phyloP scores from a whole-genome alignment of 2,797 vertebrate species.

The Podarcis siculus region DNA sequence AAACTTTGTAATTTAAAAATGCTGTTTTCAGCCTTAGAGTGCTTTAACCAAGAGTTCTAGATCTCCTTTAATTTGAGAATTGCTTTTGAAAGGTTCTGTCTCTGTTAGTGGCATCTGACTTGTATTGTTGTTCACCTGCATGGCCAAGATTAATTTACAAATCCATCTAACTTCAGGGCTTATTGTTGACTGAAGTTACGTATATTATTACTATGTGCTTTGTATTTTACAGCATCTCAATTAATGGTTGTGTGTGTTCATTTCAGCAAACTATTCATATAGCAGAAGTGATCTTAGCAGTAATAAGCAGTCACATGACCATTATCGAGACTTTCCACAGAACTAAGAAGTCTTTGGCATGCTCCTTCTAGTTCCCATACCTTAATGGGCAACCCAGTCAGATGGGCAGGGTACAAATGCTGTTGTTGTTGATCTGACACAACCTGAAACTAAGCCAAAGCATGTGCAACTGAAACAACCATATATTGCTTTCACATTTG shows the following conservation, averaged over 20 bases:
- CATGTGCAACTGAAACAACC: background rate
- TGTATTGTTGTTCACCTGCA: background rate
- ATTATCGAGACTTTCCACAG: background rate
- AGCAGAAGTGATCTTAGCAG: background rate
- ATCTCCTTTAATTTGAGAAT: background rate
- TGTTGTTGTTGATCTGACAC: no score
- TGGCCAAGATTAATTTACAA: background rate
- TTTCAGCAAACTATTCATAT: background rate
- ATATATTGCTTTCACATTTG: background rate
- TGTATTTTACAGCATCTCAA: background rate
- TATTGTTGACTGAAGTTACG: background rate
- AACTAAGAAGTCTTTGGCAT: background rate
- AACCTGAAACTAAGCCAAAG: no score
- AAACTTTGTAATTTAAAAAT: background rate
- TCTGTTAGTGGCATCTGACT: background rate
- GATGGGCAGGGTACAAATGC: no score
- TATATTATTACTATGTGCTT: background rate
- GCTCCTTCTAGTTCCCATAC: background rate
- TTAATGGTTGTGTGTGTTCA: background rate
- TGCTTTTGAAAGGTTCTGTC: background rate
- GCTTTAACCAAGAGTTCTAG: background rate
- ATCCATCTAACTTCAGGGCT: background rate
- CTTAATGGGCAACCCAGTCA: background rate
- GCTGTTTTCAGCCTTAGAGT: background rate
- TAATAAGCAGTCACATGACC: background rate